A percentile compares a stretch with the other conserved stretches of the same genome.
Conservation (phyloP, 1,140 invertebrate genomes). For the Gonatopus flavifemur region DNA sequence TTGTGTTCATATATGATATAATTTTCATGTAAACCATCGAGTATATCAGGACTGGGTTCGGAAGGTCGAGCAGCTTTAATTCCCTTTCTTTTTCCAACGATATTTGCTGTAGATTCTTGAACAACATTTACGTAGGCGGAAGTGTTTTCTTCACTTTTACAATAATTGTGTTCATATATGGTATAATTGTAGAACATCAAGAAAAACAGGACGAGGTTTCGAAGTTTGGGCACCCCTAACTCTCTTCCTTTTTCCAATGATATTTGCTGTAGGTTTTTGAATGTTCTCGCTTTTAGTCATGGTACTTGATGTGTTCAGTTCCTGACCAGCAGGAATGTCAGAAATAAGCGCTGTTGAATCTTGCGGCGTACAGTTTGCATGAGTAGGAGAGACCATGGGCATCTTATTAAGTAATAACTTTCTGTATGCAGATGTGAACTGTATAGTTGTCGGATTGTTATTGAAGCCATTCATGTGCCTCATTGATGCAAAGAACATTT, state of each 20-base stretch:
- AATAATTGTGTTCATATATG: background rate
- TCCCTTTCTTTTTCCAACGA: too few relatives aligned
- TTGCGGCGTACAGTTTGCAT: slow-evolving; percentile 11
- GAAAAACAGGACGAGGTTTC: too few relatives aligned
- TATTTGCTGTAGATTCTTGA: too few relatives aligned
- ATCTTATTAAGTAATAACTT: slow-evolving; percentile 27
- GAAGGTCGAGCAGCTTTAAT: too few relatives aligned
- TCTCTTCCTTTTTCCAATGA: too few relatives aligned
- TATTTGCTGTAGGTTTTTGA: too few relatives aligned
- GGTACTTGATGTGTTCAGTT: background rate
- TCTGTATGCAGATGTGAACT: slow-evolving; percentile 37
- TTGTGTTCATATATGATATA: background rate
- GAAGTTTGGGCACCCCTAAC: too few relatives aligned
- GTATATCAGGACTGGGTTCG: too few relatives aligned
- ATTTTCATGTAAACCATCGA: too few relatives aligned
- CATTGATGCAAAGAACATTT: slow-evolving; percentile 48
- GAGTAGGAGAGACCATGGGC: background rate
- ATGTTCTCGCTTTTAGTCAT: too few relatives aligned
- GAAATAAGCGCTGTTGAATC: slow-evolving; percentile 8
- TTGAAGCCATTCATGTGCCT: slow-evolving; percentile 39
- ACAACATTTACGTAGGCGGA: slow-evolving; percentile 10
- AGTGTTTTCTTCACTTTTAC: background rate
- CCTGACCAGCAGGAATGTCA: background rate
- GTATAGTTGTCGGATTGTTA: slow-evolving; percentile 44
- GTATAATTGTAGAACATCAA: too few relatives aligned